A percentile compares a stretch with the other conserved stretches of the same genome.
phyloP scores from a whole-genome alignment of 2,888 invertebrate genomes.

The Mactromeris polynyma region DNA sequence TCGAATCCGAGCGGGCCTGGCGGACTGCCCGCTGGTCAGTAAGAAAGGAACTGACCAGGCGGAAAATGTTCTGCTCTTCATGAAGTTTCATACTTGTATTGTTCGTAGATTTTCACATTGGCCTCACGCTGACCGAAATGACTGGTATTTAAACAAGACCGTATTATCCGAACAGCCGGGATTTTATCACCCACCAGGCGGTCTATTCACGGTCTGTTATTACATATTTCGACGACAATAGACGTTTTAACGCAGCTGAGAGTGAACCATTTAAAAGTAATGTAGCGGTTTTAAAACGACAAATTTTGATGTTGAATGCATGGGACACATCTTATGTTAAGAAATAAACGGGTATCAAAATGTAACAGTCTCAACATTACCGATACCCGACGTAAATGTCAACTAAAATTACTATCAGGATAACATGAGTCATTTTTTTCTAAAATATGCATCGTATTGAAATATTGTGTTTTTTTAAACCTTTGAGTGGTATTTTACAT shows the following conservation, averaged over 20 bases:
- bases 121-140: constrained; percentile 40
- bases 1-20: constrained; percentile 7
- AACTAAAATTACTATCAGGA: not conserved
- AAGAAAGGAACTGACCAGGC: constrained; percentile 27
- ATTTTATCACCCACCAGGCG: constrained; percentile 33
- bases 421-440: not conserved
- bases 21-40: constrained; percentile 24
- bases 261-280: constrained; percentile 24
- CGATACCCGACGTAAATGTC: not conserved
- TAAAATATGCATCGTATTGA: no score
- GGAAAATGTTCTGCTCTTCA: constrained; percentile 20
- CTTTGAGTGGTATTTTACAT: no score
- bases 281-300: constrained; percentile 28
- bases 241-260: constrained; percentile 43
- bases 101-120: constrained; percentile 22
- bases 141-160: constrained; percentile 43
- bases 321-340: constrained; percentile 5
- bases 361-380: not conserved
- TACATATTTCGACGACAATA: constrained; percentile 49
- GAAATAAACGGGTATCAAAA: not conserved
- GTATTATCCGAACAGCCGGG: constrained; percentile 41
- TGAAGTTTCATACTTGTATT: constrained; percentile 21
- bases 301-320: constrained; percentile 10
- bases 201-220: constrained; percentile 52
- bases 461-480: no score